Base-by-base conservation (phyloP, 2,888 invertebrate species). In the Diplazon laetatorius region DNA sequence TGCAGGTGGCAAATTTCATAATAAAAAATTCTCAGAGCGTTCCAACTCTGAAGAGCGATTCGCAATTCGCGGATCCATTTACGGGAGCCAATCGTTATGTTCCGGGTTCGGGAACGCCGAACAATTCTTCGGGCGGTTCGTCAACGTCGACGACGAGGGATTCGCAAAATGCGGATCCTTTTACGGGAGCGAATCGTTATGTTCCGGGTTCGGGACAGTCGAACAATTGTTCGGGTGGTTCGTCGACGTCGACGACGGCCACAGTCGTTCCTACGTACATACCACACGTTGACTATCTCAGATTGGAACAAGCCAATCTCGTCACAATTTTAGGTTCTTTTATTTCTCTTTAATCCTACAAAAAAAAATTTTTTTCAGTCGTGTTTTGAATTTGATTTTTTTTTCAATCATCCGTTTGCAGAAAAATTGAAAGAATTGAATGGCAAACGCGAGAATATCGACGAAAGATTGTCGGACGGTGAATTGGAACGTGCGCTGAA, bases 1-100 rank as follows among this genome's bases (percentile, higher is more conserved):
- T n/a, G 55, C 91, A 94, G 93, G 96, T 99, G 20, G 98, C 98
- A 5, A 96, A 97, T 91, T 98, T 98, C 90, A 97, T 99, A 77
- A 92, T 97, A 1, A 95, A 94, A 80, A 98, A 98, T 90, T 95
- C 96, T 22, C 83, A 85, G 63, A 81, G 78, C 62, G 84, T 81
- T 22, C 86, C 85, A 80, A 81, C 81, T 82, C 81, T 86, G 39
- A 86, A 84, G 66, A 75, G 82, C 16, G 81, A 80, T 71, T 76
- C 85, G 78, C 91, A 72, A 80, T 89, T 92, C 83, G 87, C 92
- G 39, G 95, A 95, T 92, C 95, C 95, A 2, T 94, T 95, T 88
- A 95, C 95, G 6, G 95, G 95, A 78, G 91, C 92, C 18, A 94
- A 92, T 57, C 94, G 96, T 8, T 96, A 96, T 89, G 93, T 94